phyloP scores from a whole-genome alignment of 2,797 vertebrate genomes.

The Phalloptychus januarius region DNA sequence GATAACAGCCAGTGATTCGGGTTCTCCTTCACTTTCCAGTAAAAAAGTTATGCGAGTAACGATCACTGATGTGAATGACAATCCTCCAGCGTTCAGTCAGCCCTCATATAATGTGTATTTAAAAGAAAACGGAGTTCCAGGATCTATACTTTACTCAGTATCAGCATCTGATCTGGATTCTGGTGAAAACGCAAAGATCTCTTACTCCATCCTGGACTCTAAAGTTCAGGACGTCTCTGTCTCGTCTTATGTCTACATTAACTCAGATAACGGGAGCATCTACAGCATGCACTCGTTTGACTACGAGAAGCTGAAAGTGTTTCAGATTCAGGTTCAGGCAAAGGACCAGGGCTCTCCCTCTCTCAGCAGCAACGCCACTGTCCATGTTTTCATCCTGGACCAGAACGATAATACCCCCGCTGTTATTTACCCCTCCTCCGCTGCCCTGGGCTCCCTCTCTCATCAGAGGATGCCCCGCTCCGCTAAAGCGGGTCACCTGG shows the following conservation, averaged over 20 bases:
- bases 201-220: conserved; percentile 79
- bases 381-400: conserved; percentile 80
- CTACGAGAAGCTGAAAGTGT: conserved; percentile 27
- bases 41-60: conserved; percentile 73
- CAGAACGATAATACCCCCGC: conserved; percentile 79
- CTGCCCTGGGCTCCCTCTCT: conserved; percentile 69
- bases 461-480: conserved; percentile 72
- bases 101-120: conserved; percentile 84
- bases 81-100: conserved; percentile 80
- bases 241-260: conserved; percentile 85
- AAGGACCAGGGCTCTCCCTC: conserved; percentile 76
- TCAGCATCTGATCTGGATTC: conserved; percentile 85
- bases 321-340: conserved; percentile 69
- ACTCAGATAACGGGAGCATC: conserved; percentile 85
- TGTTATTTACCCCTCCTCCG: conserved; percentile 79
- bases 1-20: conserved; percentile 83
- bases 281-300: conserved; percentile 80
- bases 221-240: conserved; percentile 79
- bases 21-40: conserved; percentile 80
- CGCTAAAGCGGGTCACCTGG: conserved; percentile 66
- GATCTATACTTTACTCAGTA: conserved; percentile 84
- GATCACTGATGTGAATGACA: conserved; percentile 89
- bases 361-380: conserved; percentile 74
- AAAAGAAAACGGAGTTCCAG: conserved; percentile 84
- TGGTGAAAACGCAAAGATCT: conserved; percentile 75